These are phyloP conservation scores for Schizopygopsis malacanthus DNA, from an alignment of 2,797 vertebrate genomes.

Conservation along the genomic window DNA sequence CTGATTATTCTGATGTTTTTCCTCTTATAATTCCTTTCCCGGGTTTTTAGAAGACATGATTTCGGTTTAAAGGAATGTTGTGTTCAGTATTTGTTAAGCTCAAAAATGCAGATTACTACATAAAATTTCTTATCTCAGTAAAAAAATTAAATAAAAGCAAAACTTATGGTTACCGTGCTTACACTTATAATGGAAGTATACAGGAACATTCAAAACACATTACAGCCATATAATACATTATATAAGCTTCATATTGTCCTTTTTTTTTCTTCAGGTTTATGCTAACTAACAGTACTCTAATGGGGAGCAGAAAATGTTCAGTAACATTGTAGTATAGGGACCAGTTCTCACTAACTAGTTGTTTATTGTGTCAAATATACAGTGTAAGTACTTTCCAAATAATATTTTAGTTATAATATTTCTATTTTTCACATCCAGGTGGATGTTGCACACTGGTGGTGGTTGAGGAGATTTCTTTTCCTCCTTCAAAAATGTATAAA, in stretches of 20 bases:
- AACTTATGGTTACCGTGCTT: background rate
- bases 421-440: background rate
- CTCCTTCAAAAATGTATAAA: background rate
- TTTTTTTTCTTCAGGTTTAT: background rate
- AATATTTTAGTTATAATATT: background rate
- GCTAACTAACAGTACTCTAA: background rate
- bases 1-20: constrained; percentile 5
- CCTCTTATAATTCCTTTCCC: background rate
- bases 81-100: background rate
- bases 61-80: background rate
- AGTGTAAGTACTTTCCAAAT: background rate
- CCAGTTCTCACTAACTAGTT: too few relatives aligned
- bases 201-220: background rate
- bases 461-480: background rate
- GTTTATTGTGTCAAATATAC: background rate
- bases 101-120: background rate
- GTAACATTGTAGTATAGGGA: too few relatives aligned
- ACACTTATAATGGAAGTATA: background rate
- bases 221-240: background rate
- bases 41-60: background rate
- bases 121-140: background rate
- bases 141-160: background rate
- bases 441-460: background rate
- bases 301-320: background rate
- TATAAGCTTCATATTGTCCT: background rate